Evolutionary conservation across 92 coral and sea anemone genomes (phyloP).

Genomic region (Porites divaricata): DNA sequence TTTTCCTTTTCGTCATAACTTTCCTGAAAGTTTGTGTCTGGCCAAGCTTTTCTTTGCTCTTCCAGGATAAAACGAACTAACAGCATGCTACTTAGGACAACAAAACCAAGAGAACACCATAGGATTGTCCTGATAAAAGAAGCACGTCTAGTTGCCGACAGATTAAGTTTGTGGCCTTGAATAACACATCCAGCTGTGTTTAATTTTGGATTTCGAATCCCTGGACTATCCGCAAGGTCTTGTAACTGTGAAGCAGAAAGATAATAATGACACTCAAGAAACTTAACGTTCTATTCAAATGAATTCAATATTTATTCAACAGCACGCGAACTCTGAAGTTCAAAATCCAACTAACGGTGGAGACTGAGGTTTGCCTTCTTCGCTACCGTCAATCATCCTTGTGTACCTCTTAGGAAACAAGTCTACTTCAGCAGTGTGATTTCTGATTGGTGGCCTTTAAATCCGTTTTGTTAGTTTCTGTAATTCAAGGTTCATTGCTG

Average conservation of each 20-base stretch:
- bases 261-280: too few species aligned
- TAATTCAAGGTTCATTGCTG: too few species aligned
- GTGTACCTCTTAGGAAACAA: too few species aligned
- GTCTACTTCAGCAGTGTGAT: too few species aligned
- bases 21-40: not conserved
- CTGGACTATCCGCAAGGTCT: not conserved
- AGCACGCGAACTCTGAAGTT: too few species aligned
- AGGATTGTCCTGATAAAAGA: not conserved
- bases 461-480: too few species aligned
- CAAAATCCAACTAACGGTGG: too few species aligned
- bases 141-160: not conserved
- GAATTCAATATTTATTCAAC: too few species aligned
- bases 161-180: not conserved
- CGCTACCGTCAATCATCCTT: too few species aligned
- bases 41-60: not conserved
- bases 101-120: not conserved
- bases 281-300: too few species aligned
- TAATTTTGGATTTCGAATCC: not conserved
- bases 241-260: not conserved
- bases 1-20: not conserved
- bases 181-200: not conserved
- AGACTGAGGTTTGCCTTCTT: too few species aligned
- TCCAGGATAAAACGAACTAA: not conserved
- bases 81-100: not conserved
- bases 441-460: too few species aligned